Evolutionary conservation across 2,113 vertebrate genomes (phyloP), one percentile per base, ranked within the genome.

Genomic region (Stigmatopora nigra): DNA sequence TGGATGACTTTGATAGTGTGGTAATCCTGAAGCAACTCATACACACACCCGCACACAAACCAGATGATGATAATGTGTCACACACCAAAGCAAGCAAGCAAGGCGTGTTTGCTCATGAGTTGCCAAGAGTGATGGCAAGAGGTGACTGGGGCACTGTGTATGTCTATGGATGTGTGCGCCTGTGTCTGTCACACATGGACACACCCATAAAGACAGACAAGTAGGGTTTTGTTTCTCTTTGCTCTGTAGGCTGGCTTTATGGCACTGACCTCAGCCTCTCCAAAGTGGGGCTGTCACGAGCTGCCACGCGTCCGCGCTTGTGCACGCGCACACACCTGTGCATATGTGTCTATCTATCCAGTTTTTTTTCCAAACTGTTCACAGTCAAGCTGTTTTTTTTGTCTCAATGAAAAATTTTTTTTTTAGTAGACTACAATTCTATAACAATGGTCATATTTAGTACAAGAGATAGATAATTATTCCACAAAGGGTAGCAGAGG

Each of bases 211-310:
- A 81, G 69, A 68, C 65, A 75, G 75, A 87, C 86, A 86, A 84
- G 69, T 35, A 38, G 35, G 49, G 83, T 68, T 79, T 80, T 84
- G 81, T 83, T 70, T 72, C 69, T 25, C 46, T 63, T 53, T 35
- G 11, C 41, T 36, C 64, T 0, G 19, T 59, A 53, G 68, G 68
- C 73, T 55, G 64, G 51, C 81, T 77, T 60, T 71, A 69, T 73
- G 62, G 69, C 65, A 55, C 78, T 86, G 82, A 86, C 76, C 79
- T 86, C 86, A 88, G 71, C 73, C 63, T 78, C 56, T 76, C 76
- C 63, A 51, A 64, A 79, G 78, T 79, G 86, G 71, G 80, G 61
- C 80, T 83, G 82, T 84, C 84, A 84, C 82, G 76, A 69, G 55
- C 64, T 79, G 63, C 19, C 68, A 25, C 81, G 73, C 63, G 49